Conservation (phyloP, 1,140 invertebrate species). For the Coptotermes formosanus region DNA sequence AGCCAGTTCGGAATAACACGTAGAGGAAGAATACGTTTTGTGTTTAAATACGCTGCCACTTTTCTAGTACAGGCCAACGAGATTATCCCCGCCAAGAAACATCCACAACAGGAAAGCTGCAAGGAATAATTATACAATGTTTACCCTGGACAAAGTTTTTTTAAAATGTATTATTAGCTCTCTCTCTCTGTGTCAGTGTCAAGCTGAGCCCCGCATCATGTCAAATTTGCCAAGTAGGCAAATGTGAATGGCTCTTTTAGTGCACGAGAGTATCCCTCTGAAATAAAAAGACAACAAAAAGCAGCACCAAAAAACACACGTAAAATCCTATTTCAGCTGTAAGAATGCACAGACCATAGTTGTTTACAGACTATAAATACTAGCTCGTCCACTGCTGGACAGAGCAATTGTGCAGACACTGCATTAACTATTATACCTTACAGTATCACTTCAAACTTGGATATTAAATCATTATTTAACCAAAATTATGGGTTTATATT, state of each 20-base stretch:
- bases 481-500: background rate
- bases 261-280: constrained; percentile 31
- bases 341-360: background rate
- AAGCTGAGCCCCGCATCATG: constrained; percentile 12
- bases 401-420: background rate
- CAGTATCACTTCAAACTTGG: background rate
- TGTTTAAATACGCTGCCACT: constrained; percentile 33
- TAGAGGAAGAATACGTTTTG: constrained; percentile 35
- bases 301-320: constrained; percentile 30
- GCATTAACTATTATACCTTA: background rate
- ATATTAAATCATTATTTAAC: background rate
- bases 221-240: constrained; percentile 14
- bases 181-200: constrained; percentile 1
- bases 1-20: constrained; percentile 34
- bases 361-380: background rate
- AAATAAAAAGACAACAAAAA: constrained; percentile 35
- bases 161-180: constrained; percentile 30
- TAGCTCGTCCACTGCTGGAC: background rate
- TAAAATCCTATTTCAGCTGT: constrained; percentile 21
- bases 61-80: constrained; percentile 35
- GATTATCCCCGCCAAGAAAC: constrained; percentile 33
- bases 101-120: constrained; percentile 35
- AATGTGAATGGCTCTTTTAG: constrained; percentile 14
- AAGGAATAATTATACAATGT: constrained; percentile 35
- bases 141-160: constrained; percentile 32